Base-by-base conservation (phyloP, 2,888 invertebrate genomes). In the Coelopa pilipes region DNA sequence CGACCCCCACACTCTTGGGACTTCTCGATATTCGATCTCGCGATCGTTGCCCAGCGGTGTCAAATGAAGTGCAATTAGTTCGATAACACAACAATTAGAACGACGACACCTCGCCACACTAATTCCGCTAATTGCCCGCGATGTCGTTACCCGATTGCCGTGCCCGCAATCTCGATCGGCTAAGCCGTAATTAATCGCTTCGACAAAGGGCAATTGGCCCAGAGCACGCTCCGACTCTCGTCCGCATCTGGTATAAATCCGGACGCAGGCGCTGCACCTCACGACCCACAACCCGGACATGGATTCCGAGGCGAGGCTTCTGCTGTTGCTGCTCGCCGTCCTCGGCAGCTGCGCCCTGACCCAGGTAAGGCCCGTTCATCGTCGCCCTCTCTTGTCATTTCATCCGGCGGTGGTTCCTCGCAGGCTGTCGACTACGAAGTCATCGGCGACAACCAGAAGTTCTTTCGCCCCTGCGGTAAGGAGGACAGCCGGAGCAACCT, bases 341-440 rank as follows among this genome's bases (percentile, higher is more conserved):
- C 2, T 65, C 45, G 15, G 46, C 47, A 17, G 65, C 12, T 47
- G 2, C 19, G 47, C 1, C 15, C 11, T 45, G 19, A 65, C 46
- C n/a, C 19, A 10, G 65, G 65, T 65, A 45, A 47, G 13, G 45
- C 63, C 11, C 17, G 19, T 4, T 59, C 4, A 9, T 12, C 13
- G 4, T 59, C 24, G 17, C 15, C 15, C 5, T 45, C 10, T 15
- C 15, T 50, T 1, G 10, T 3, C 24, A 19, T 50, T 34, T 19
- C n/a, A 46, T 46, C 45, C 17, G 10, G 7, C 34, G 9, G 5
- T 34, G 17, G 24, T 68, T 53, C 15, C 13, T 55, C 24, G 21
- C 4, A 12, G 78, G 70, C 77, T 0, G n/a, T 17, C 10, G 57
- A 75, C 57, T 77, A 70, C 60, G 59, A 75, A 47, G 11, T 78